Evolutionary conservation across 2,888 invertebrate species (phyloP), one percentile per base, ranked within the genome.

Genomic region (Clostera curtula): DNA sequence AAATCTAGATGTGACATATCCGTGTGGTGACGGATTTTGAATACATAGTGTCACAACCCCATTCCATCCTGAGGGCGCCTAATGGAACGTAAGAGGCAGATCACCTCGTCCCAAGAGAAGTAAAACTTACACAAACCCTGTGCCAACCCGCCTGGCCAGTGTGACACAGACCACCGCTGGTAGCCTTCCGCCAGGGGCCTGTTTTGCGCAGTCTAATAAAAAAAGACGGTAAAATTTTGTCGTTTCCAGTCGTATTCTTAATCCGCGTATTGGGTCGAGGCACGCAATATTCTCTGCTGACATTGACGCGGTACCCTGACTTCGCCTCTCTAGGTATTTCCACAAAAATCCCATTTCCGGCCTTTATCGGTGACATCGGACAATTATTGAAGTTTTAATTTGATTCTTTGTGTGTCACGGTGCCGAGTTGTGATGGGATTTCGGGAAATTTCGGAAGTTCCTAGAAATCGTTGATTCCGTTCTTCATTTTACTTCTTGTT

Each of bases 231-330:
- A n/a, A n/a, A n/a, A n/a, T n/a, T n/a, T 18, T n/a, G 49, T 4
- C 58, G 32, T 40, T 58, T 72, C 72, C 24, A 69, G 67, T 25
- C 3, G 36, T 9, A 40, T 37, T 34, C 12, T 3, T 10, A 31
- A 20, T 23, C 33, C 43, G 47, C 33, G 47, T 47, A 43, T 47
- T 42, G 41, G 31, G n/a, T n/a, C n/a, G 35, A 36, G 38, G 37
- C 31, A 34, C 47, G 53, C 61, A 63, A 71, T 72, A 68, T 59
- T 51, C 33, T 33, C 44, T 55, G 56, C 42, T 67, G 72, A 73
- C 71, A 55, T 45, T 68, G 70, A 72, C 64, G 44, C 49, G 58
- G 54, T 62, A 61, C 54, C 33, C 34, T 22, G 32, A 40, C 39
- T 43, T 41, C 38, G 33, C 30, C 37, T 31, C 31, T 34, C 39